Conservation (phyloP, 2,888 invertebrate genomes). For the Clostera curtula region DNA sequence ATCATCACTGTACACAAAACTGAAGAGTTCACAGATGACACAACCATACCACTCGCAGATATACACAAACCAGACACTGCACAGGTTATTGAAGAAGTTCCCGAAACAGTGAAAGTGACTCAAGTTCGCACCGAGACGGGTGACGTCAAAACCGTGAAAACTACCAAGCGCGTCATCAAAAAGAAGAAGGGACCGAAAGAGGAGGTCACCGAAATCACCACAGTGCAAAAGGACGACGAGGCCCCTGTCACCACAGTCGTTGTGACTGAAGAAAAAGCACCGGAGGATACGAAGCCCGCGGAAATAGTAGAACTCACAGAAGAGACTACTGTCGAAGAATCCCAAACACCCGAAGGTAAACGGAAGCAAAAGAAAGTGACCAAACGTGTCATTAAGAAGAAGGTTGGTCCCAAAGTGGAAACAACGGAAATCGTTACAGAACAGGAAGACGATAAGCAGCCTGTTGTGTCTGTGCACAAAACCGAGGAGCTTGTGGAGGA, state of each 20-base stretch:
- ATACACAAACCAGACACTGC: neutral
- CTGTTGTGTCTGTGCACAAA: slow-evolving; percentile 46
- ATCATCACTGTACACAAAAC: slow-evolving; percentile 28
- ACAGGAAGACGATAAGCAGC: slow-evolving; percentile 16
- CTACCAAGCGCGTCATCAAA: slow-evolving; percentile 33
- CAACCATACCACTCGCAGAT: slow-evolving; percentile 1
- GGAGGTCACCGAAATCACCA: slow-evolving; percentile 62
- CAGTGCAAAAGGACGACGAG: slow-evolving; percentile 50
- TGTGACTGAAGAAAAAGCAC: slow-evolving; percentile 38
- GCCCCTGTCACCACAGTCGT: slow-evolving; percentile 36
- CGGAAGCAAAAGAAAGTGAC: slow-evolving; percentile 28
- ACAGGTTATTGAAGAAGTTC: slow-evolving; percentile 3
- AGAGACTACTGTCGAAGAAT: slow-evolving; percentile 30
- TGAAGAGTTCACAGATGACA: slow-evolving; percentile 11
- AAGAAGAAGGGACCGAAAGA: slow-evolving; percentile 53
- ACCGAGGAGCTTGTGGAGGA: slow-evolving; percentile 15
- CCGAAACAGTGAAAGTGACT: slow-evolving; percentile 5
- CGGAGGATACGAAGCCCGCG: slow-evolving; percentile 8
- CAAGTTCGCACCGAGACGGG: slow-evolving; percentile 30
- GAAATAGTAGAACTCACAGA: slow-evolving; percentile 35
- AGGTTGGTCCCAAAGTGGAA: slow-evolving; percentile 36
- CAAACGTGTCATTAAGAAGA: slow-evolving; percentile 49
- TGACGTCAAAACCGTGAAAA: slow-evolving; percentile 28
- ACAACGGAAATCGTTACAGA: slow-evolving; percentile 16
- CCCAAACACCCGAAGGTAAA: slow-evolving; percentile 31